These are phyloP conservation scores for Cryptocephalus primarius DNA, from an alignment of 2,888 invertebrate genomes.

Conservation along the genomic window DNA sequence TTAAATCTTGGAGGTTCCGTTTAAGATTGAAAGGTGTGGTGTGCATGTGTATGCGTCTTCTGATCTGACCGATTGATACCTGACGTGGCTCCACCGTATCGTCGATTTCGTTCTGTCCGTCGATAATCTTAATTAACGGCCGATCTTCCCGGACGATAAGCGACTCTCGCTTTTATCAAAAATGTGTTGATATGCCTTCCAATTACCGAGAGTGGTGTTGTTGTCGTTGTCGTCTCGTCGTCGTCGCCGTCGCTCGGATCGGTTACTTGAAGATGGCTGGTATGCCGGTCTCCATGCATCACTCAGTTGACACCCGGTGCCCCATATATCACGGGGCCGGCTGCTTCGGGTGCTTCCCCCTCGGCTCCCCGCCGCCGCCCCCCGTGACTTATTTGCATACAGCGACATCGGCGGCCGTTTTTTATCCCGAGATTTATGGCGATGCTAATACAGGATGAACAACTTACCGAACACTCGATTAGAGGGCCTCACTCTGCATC, in stretches of 20 bases:
- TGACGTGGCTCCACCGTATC: too few species aligned
- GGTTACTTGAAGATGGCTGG: neutral
- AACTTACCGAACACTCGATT: constrained; percentile 18
- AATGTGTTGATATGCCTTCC: constrained; percentile 16
- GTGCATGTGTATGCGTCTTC: too few species aligned
- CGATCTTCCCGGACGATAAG: constrained; percentile 9
- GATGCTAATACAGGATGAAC: constrained; percentile 30
- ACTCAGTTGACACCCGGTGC: constrained; percentile 41
- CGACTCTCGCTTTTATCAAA: constrained; percentile 8
- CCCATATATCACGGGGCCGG: constrained; percentile 40
- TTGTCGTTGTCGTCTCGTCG: neutral
- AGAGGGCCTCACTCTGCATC: neutral
- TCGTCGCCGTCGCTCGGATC: too few species aligned
- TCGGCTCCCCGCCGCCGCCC: constrained; percentile 9
- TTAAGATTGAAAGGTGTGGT: too few species aligned
- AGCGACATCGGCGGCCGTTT: constrained; percentile 34
- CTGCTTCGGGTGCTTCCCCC: constrained; percentile 12
- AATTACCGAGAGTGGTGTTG: constrained; percentile 23
- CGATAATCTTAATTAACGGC: constrained; percentile 15
- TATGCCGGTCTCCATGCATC: constrained; percentile 36
- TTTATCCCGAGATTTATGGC: constrained; percentile 38
- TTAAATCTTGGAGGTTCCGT: too few species aligned
- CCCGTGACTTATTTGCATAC: constrained; percentile 37
- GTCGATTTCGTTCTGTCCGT: too few species aligned
- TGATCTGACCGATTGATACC: too few species aligned